Percentiles rank a stretch among this genome's conserved stretches.
phyloP scores from a whole-genome alignment of 1,140 invertebrate species.

The Muscidifurax raptorellus region DNA sequence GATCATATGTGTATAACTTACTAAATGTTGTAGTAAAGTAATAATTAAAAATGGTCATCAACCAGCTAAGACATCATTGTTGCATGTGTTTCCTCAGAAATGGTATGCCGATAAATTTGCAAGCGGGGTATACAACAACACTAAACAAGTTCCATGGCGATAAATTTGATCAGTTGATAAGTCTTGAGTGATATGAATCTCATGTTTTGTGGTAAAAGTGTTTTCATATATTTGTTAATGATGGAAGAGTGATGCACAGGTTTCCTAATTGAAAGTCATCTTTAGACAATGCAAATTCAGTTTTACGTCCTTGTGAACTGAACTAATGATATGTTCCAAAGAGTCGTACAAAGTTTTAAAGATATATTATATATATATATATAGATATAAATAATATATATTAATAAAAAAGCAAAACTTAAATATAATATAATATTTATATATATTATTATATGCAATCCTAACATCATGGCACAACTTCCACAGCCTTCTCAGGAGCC shows the following conservation, averaged over 20 bases:
- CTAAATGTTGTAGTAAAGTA: constrained; percentile 36
- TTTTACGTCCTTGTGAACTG: constrained; percentile 35
- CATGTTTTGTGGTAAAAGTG: constrained; percentile 19
- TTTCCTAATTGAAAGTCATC: constrained; percentile 43
- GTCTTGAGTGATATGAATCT: constrained; percentile 16
- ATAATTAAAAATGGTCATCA: neutral
- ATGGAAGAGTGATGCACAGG: constrained; percentile 20
- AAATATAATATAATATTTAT: constrained; percentile 36
- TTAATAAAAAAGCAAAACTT: constrained; percentile 23
- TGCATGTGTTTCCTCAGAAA: constrained; percentile 18
- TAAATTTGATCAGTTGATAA: constrained; percentile 39
- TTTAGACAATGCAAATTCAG: constrained; percentile 22
- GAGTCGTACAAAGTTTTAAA: constrained; percentile 49
- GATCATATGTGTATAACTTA: constrained; percentile 31
- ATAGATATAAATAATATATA: constrained; percentile 26
- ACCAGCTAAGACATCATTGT: constrained; percentile 5
- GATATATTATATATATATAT: constrained; percentile 26
- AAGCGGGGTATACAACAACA: neutral
- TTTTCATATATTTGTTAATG: constrained; percentile 43
- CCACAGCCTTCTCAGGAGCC: constrained; percentile 33
- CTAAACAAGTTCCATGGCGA: constrained; percentile 15
- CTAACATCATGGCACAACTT: constrained; percentile 38
- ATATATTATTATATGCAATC: constrained; percentile 29
- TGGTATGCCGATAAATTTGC: constrained; percentile 1
- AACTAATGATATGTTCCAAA: constrained; percentile 35